These are phyloP conservation scores for Pycnomerus fuliginosus DNA, from an alignment of 2,888 invertebrate genomes.

Conservation along the genomic window DNA sequence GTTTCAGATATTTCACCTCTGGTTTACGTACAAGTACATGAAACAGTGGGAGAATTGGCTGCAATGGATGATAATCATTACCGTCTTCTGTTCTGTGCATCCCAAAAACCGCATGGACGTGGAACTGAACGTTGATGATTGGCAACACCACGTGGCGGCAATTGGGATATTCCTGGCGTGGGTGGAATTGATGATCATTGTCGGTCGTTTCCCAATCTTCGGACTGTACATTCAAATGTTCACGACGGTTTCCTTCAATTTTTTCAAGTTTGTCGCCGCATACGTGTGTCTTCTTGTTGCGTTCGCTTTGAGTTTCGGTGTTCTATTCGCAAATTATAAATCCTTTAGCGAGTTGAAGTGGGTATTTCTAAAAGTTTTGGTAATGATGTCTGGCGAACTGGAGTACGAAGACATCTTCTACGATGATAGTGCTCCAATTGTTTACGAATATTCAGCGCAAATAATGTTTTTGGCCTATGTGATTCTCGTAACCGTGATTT, in stretches of 20 bases:
- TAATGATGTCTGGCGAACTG: slow-evolving; percentile 88
- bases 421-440: slow-evolving; percentile 49
- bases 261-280: slow-evolving; percentile 76
- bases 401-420: slow-evolving; percentile 85
- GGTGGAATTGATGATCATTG: slow-evolving; percentile 83
- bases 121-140: slow-evolving; percentile 51
- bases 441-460: slow-evolving; percentile 70
- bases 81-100: slow-evolving; percentile 69
- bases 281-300: slow-evolving; percentile 79
- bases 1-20: slow-evolving; percentile 72
- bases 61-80: slow-evolving; percentile 74
- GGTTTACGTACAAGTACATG: slow-evolving; percentile 71
- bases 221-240: slow-evolving; percentile 88
- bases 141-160: slow-evolving; percentile 82
- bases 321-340: slow-evolving; percentile 74
- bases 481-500: slow-evolving; percentile 74
- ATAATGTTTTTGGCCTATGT: slow-evolving; percentile 76
- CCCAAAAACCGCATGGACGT: slow-evolving; percentile 31
- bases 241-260: slow-evolving; percentile 79
- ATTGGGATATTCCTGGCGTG: slow-evolving; percentile 77
- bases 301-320: slow-evolving; percentile 79
- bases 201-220: slow-evolving; percentile 82
- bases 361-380: slow-evolving; percentile 73
- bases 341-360: slow-evolving; percentile 66
- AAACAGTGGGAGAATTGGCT: slow-evolving; percentile 84